A percentile compares a stretch with the other conserved stretches of the same genome.
phyloP scores from a whole-genome alignment of 1,140 invertebrate genomes.

The Sipha flava region DNA sequence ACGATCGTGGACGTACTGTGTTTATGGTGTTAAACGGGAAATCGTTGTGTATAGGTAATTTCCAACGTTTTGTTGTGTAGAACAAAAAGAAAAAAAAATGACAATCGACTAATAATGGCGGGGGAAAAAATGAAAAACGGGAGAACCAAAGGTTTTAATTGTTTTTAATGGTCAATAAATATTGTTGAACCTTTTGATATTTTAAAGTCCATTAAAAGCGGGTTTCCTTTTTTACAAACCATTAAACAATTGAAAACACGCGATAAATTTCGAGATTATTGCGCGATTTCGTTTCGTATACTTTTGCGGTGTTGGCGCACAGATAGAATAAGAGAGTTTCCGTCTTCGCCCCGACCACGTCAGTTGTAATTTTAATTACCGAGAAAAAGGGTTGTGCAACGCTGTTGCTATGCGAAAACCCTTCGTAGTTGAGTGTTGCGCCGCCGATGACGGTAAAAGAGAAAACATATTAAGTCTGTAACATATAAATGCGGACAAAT shows the following conservation, averaged over 20 bases:
- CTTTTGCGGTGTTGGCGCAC: too few species aligned
- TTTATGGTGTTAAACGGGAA: too few species aligned
- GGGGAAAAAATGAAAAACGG: background rate
- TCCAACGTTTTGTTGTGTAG: background rate
- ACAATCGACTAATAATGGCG: background rate
- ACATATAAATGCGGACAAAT: too few species aligned
- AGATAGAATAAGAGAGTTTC: too few species aligned
- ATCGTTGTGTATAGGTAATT: too few species aligned
- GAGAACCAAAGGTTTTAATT: background rate
- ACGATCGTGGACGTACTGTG: too few species aligned
- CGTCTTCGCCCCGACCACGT: background rate
- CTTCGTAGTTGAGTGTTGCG: too few species aligned
- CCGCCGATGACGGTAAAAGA: too few species aligned
- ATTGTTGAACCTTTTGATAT: slow-evolving; percentile 6
- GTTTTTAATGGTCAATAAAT: slow-evolving; percentile 16
- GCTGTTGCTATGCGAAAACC: too few species aligned
- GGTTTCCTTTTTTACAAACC: background rate
- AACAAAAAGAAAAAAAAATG: background rate
- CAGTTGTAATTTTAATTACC: background rate
- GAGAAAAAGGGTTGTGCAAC: background rate
- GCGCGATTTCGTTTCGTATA: background rate
- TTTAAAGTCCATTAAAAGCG: background rate
- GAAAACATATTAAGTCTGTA: too few species aligned
- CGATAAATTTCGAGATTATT: slow-evolving; percentile 1
- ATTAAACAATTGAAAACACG: slow-evolving; percentile 16